These are phyloP conservation scores for Phrynosoma blainvillii DNA, from an alignment of 2,113 vertebrate species.

Conservation along the genomic window DNA sequence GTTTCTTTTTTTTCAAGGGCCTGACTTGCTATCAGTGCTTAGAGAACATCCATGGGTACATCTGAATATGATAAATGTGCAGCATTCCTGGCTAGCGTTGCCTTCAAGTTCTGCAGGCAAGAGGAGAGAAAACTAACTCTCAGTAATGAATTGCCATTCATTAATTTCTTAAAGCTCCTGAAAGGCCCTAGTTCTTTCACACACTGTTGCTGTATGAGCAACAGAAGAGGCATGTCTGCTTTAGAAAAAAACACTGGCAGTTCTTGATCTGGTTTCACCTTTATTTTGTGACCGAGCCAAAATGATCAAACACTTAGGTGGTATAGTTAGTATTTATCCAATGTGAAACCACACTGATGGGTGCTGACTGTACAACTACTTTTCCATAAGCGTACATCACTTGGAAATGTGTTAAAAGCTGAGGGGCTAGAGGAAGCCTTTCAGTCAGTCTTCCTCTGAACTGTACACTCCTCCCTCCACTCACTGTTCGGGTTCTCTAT, in stretches of 20 bases:
- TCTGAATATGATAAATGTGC: background rate
- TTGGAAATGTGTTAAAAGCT: constrained; percentile 53
- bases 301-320: constrained; percentile 5
- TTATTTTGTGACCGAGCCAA: constrained; percentile 4
- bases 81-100: background rate
- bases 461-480: constrained; percentile 21
- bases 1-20: background rate
- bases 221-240: background rate
- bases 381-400: constrained; percentile 26
- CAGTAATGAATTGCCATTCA: too few species aligned
- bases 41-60: background rate
- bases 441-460: constrained; percentile 48
- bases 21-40: background rate
- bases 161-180: background rate
- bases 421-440: constrained; percentile 43
- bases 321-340: background rate
- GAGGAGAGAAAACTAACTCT: background rate
- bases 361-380: constrained; percentile 1
- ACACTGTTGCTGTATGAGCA: rapidly evolving
- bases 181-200: background rate
- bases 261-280: constrained; percentile 12
- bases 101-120: background rate
- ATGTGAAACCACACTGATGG: background rate
- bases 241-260: background rate
- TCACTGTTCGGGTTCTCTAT: constrained; percentile 44